A percentile compares a stretch with the other conserved stretches of the same genome.
These are phyloP conservation scores for Hybos culiciformis DNA, from an alignment of 2,888 invertebrate species.

Conservation along the genomic window DNA sequence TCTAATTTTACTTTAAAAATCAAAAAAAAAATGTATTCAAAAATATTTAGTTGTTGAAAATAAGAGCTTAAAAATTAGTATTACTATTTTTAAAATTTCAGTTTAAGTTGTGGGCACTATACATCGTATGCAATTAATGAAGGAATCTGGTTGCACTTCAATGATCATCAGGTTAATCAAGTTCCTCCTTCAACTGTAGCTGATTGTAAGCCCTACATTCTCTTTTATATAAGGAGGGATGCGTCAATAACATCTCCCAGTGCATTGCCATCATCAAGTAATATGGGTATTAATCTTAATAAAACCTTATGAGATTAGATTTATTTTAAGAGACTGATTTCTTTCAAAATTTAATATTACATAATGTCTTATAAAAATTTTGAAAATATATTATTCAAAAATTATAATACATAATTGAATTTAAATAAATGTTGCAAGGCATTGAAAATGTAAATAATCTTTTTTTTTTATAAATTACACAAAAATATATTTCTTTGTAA, in stretches of 20 bases:
- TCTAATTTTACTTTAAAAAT: not conserved
- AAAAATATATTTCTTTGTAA: not conserved
- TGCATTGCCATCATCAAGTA: not conserved
- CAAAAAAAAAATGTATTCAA: no score
- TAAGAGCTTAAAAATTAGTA: not conserved
- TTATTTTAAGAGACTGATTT: slow-evolving; percentile 17
- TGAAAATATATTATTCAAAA: no score
- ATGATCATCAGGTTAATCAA: slow-evolving; percentile 64
- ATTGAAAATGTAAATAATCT: not conserved
- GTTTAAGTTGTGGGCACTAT: slow-evolving; percentile 73
- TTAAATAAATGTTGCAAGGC: no score
- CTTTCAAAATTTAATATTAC: not conserved
- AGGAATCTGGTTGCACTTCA: slow-evolving; percentile 73
- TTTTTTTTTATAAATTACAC: not conserved
- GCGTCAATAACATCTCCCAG: not conserved
- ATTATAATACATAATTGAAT: no score
- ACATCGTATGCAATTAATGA: slow-evolving; percentile 71
- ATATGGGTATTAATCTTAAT: not conserved
- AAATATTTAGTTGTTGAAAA: not conserved
- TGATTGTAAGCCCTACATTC: slow-evolving; percentile 69
- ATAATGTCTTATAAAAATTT: not conserved
- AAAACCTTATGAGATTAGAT: slow-evolving; percentile 10
- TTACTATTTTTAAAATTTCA: slow-evolving; percentile 30
- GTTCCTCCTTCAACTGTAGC: slow-evolving; percentile 49
- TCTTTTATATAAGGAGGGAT: slow-evolving; percentile 67